These are phyloP conservation scores for Mareca strepera DNA, from an alignment of 2,797 vertebrate genomes.

Conservation along the genomic window DNA sequence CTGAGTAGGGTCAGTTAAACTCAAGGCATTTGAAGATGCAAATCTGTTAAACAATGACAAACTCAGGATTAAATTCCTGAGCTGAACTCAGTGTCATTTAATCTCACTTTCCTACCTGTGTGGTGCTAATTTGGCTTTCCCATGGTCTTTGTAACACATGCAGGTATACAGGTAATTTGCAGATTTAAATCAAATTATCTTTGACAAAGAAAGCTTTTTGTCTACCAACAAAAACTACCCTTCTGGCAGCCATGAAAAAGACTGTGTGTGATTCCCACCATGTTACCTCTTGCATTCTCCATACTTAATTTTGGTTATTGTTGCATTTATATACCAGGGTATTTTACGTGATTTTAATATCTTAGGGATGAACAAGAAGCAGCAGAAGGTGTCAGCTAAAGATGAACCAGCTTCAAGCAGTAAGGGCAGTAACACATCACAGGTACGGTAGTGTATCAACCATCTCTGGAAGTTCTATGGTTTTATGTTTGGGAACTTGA, in stretches of 20 bases:
- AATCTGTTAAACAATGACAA: neutral
- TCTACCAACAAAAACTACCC: neutral
- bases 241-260: neutral
- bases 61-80: neutral
- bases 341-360: constrained; percentile 50
- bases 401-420: constrained; percentile 87
- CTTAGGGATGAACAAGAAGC: constrained; percentile 93
- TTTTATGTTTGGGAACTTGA: neutral
- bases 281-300: neutral
- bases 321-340: neutral
- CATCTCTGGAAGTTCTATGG: neutral
- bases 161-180: neutral
- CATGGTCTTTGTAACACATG: neutral
- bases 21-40: neutral
- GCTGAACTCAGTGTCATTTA: neutral
- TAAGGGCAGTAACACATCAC: constrained; percentile 83
- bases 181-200: neutral
- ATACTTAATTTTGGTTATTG: neutral
- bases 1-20: neutral
- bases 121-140: neutral
- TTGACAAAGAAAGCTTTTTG: neutral
- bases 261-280: neutral
- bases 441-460: constrained; percentile 74
- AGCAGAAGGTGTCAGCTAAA: constrained; percentile 90
- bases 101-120: neutral